A percentile compares a stretch with the other conserved stretches of the same genome.
phyloP scores from a whole-genome alignment of 2,797 vertebrate genomes.

The Megaceryle alcyon region DNA sequence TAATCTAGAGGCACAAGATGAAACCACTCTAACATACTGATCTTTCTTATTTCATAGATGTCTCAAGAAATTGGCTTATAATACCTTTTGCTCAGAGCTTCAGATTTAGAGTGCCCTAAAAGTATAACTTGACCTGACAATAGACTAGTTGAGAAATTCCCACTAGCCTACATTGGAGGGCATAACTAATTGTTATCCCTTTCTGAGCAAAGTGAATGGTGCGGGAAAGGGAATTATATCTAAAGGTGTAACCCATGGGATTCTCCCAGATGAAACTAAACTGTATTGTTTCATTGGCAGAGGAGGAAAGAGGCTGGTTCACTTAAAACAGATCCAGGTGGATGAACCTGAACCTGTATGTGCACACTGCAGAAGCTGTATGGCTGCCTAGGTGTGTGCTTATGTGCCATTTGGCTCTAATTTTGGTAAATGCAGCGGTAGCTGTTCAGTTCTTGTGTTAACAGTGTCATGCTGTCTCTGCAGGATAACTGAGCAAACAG shows the following conservation, averaged over 20 bases:
- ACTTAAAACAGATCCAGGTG: neutral
- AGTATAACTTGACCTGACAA: neutral
- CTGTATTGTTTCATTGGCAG: neutral
- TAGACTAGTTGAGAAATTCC: neutral
- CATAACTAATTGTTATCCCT: neutral
- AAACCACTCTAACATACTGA: neutral
- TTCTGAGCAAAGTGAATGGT: neutral
- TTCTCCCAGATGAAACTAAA: neutral
- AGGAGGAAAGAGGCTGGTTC: neutral
- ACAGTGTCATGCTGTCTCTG: conserved; percentile 22
- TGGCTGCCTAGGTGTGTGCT: neutral
- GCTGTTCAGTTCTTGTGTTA: conserved; percentile 25
- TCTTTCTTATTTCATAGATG: neutral
- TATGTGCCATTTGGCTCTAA: neutral
- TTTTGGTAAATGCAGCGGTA: neutral
- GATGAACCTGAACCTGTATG: neutral
- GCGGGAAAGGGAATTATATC: neutral
- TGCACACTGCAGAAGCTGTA: neutral
- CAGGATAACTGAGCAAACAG: conserved; percentile 64
- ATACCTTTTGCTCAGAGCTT: neutral
- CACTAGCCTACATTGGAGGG: neutral
- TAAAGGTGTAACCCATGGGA: neutral
- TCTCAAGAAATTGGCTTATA: neutral
- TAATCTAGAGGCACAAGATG: neutral
- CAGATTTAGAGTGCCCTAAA: neutral